Base-by-base conservation (phyloP, 1,140 invertebrate genomes). In the Formica exsecta region DNA sequence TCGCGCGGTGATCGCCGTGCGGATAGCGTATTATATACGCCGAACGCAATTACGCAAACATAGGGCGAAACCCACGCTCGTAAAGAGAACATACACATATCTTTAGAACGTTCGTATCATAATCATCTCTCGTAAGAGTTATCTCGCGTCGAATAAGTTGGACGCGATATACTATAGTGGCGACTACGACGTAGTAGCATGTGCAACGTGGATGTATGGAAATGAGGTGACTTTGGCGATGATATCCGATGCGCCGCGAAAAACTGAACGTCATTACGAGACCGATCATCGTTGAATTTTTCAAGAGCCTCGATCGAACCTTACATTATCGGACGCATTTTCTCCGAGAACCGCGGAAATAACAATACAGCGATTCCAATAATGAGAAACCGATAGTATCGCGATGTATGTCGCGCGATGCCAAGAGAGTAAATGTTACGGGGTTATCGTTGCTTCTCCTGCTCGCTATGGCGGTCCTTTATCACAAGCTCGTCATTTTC, bases 331-430 rank as follows among this genome's bases (percentile, higher is more conserved):
- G 62, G 41, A 36, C 44, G 71, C 11, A 32, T 48, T 22, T 70
- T 41, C n/a, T 62, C 36, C 59, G 86, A 73, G 86, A 87, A 87
- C 84, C 36, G 66, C 32, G 75, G 86, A 91, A 91, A 92, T 92
- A 92, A 90, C 86, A 77, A 88, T 90, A 87, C 89, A 87, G 80
- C 81, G 84, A 86, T 81, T 77, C 76, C 74, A 81, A 66, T 92
- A 92, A 93, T 88, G 92, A 93, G 91, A 92, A 93, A 92, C 89
- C 92, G 90, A 92, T 92, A 91, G 83, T 85, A 91, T 91, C 89
- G 75, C 32, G 71, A 16, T 68, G 36, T 44, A 48, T 74, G 75
- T 75, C 71, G 70, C 64, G 86, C 81, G 68, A 51, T 51, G 48
- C 5, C 54, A 75, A 79, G 77, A 62, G 88, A 74, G 81, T 89